Evolutionary conservation across 2,888 invertebrate genomes (phyloP), one percentile per base, ranked within the genome.

Genomic region (Lasioglossum pauxillum): DNA sequence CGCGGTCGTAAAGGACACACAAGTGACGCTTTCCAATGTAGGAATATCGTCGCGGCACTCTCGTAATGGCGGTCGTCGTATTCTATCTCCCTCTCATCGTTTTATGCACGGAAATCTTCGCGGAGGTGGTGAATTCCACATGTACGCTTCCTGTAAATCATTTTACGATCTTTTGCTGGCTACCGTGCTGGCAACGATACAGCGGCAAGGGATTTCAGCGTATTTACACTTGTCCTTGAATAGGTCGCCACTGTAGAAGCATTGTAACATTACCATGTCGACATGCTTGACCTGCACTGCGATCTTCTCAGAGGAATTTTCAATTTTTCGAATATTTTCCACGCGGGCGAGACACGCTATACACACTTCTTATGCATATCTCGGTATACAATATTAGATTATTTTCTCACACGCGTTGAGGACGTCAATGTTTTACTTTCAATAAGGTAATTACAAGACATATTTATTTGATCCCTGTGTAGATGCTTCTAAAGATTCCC

Each of bases 41-140:
- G 46, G 75, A 78, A 76, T 78, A 80, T 81, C 64, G 67, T 81
- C 44, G 67, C 60, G 78, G 53, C 74, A 75, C 57, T 73, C 78
- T 49, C 49, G 86, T 79, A 79, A 86, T 86, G 79, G 69, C 67
- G 76, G 83, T 80, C 83, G 77, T 81, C 78, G 80, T 64, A 78
- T 87, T 87, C 80, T 78, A 78, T 78, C 78, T 69, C 81, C 81
- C 73, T 73, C 60, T 74, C 78, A 72, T 69, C 80, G 83, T 86
- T 87, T 83, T 75, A 83, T 78, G 49, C 78, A 64, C 69, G 73
- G 57, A 53, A 86, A 82, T 78, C 82, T 78, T 78, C 53, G 7
- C 73, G 78, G 57, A 64, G 72, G 75, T 76, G 75, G 73, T 86
- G 76, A 74, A 86, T 44, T 35, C 77, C 75, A 16, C 53, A 38